Base-by-base conservation (phyloP, 1,140 invertebrate species). In the Cydia pomonella region DNA sequence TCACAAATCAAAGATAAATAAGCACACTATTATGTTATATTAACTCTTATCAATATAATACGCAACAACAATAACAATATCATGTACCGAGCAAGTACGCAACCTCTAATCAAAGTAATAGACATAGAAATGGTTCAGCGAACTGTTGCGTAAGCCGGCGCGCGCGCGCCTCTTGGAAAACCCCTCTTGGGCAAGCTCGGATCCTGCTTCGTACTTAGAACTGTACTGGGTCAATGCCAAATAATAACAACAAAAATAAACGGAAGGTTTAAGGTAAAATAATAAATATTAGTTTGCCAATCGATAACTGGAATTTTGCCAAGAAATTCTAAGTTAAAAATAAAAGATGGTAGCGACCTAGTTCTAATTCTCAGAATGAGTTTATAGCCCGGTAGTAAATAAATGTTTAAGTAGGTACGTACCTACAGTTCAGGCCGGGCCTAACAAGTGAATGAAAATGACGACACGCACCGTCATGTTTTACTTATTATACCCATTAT, bases 81-180 rank as follows among this genome's bases (percentile, higher is more conserved):
- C 66, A 74, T 63, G 64, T 76, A 59, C 53, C 73, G 64, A 75
- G 73, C 78, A 78, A 3, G 44, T 77, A 33, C 29, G 64, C 64
- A 69, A 33, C 47, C 23, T 79, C 64, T 78, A 77, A 76, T 69
- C 47, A 78, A 53, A 73, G 75, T 77, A 77, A 64, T 71, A 84
- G 83, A 79, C 81, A 83, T 86, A 87, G 83, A 81, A 84, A 79
- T 87, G 85, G 90, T 92, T 92, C 90, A 89, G 80, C 85, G 89
- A 90, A 92, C 90, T 82, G 44, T 92, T 92, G 84, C 88, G 89
- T 85, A 90, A 91, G 80, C 53, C 44, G 69, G 73, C 73, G 81
- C 84, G 38, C 41, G 41, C 12, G 75, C 80, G 87, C 87, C 87
- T 76, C 77, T 80, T 85, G 87, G 87, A 85, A 87, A 89, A 82